Evolutionary conservation across 1,140 invertebrate species (phyloP).

Genomic region (Calephelis nemesis): DNA sequence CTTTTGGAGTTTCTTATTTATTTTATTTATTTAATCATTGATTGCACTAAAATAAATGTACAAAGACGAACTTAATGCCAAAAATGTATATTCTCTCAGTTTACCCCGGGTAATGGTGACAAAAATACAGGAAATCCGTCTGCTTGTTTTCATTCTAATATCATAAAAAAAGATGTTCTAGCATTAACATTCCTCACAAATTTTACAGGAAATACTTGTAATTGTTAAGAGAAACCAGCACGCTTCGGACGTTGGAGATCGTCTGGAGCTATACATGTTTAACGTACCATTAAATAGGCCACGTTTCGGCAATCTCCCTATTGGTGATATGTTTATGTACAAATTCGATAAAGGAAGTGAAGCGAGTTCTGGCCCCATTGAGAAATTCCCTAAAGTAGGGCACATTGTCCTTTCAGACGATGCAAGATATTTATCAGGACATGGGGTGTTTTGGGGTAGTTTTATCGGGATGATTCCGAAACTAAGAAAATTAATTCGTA

Average conservation of each 20-base stretch:
- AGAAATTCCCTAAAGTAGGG: conserved; percentile 6
- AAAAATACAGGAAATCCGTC: no score
- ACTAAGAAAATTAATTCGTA: neutral
- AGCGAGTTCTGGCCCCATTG: neutral
- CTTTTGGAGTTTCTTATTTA: no score
- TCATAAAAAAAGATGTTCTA: no score
- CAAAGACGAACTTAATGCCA: no score
- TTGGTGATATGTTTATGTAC: conserved; percentile 14
- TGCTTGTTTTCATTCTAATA: no score
- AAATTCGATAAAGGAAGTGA: conserved; percentile 4
- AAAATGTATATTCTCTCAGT: no score
- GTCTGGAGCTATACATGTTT: conserved; percentile 31
- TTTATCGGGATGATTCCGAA: neutral
- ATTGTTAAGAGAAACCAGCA: neutral
- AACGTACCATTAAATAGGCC: conserved; percentile 41
- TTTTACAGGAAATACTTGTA: neutral
- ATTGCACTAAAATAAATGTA: no score
- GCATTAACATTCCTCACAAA: no score
- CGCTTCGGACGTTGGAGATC: neutral
- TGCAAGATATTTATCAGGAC: neutral
- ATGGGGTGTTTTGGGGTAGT: neutral
- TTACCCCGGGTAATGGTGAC: no score
- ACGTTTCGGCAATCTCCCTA: conserved; percentile 11
- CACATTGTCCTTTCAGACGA: conserved; percentile 8
- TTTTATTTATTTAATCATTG: no score